Percentiles rank a stretch among this genome's conserved stretches.
phyloP scores from a whole-genome alignment of 1,140 invertebrate genomes.

The Papilio aristodemus region DNA sequence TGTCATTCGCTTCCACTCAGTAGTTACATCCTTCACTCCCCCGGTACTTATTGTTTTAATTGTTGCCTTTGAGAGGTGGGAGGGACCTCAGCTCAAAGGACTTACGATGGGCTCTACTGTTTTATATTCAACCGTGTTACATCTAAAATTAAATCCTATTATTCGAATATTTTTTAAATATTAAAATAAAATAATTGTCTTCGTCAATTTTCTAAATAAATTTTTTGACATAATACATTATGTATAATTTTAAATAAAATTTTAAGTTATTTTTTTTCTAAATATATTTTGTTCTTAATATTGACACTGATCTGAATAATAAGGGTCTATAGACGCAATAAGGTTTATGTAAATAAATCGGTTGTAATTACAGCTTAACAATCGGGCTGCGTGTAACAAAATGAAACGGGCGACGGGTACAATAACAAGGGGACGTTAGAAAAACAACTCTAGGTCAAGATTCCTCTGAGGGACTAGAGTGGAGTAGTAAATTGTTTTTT shows the following conservation, averaged over 20 bases:
- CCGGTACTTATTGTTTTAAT: conserved; percentile 73
- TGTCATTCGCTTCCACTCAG: conserved; percentile 69
- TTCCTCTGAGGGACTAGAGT: conserved; percentile 37
- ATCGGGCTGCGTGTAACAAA: conserved; percentile 53
- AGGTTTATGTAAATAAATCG: conserved; percentile 36
- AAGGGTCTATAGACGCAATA: conserved; percentile 17
- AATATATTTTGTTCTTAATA: not conserved
- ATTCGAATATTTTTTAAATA: not conserved
- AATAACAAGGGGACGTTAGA: conserved; percentile 60
- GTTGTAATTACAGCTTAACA: conserved; percentile 59
- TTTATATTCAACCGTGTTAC: not conserved
- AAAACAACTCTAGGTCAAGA: conserved; percentile 60
- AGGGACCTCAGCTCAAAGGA: conserved; percentile 65
- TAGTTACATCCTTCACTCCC: conserved; percentile 61
- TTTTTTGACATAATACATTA: no score
- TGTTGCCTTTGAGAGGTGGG: conserved; percentile 74
- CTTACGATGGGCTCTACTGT: conserved; percentile 36
- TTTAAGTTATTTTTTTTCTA: not conserved
- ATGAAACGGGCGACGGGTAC: conserved; percentile 47
- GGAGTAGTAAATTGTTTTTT: conserved; percentile 1
- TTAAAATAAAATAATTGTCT: not conserved
- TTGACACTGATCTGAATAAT: conserved; percentile 4
- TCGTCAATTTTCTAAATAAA: no score
- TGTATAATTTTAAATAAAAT: no score
- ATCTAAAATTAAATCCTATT: not conserved